Conservation (phyloP, 2,888 invertebrate genomes). For the Artemia sinica region DNA sequence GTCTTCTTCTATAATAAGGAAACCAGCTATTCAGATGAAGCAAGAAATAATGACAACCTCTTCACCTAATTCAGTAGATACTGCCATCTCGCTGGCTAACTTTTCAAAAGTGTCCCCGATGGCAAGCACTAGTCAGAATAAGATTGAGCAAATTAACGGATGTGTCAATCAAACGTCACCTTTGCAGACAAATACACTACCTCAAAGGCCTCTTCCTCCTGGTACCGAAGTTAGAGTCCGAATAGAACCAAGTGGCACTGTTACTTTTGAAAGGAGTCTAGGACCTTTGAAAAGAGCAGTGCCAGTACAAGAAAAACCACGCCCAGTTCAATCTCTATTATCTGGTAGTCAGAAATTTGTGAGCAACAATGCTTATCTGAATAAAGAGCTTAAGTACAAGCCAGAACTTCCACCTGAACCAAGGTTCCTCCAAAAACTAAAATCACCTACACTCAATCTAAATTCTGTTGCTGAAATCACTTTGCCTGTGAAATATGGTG, state of each 20-base stretch:
- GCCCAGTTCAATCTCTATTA: conserved; percentile 3
- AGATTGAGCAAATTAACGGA: too few relatives aligned
- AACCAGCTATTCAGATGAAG: too few relatives aligned
- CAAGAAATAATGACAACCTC: too few relatives aligned
- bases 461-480: neutral
- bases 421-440: conserved; percentile 2
- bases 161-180: too few relatives aligned
- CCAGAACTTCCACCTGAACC: conserved; percentile 14
- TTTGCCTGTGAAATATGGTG: neutral
- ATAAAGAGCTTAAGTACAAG: conserved; percentile 3
- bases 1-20: too few relatives aligned
- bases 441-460: neutral
- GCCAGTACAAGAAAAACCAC: neutral
- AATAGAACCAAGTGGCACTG: neutral
- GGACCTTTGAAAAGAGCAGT: neutral
- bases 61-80: too few relatives aligned
- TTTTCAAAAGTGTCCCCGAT: too few relatives aligned
- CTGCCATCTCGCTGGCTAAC: too few relatives aligned
- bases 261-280: neutral
- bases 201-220: too few relatives aligned
- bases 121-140: too few relatives aligned
- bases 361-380: conserved; percentile 2
- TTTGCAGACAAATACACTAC: too few relatives aligned
- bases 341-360: neutral
- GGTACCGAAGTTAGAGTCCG: neutral